These are phyloP conservation scores for Anguilla anguilla DNA, from an alignment of 2,797 vertebrate genomes.

Conservation along the genomic window DNA sequence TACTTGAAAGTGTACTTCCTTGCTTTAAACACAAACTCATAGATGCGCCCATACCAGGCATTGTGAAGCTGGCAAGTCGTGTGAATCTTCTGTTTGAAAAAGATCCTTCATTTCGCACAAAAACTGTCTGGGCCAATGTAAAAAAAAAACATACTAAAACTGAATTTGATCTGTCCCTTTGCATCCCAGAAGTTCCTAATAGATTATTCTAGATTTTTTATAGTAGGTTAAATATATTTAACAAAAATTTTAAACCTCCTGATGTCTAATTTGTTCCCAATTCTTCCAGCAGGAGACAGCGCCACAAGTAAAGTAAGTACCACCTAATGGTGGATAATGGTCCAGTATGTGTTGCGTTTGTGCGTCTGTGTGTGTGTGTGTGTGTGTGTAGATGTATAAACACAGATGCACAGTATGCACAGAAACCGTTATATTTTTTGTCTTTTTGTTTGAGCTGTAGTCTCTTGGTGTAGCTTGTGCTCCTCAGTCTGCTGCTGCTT, in stretches of 20 bases:
- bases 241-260: background rate
- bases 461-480: background rate
- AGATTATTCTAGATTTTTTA: background rate
- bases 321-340: background rate
- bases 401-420: background rate
- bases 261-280: background rate
- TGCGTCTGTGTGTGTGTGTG: background rate
- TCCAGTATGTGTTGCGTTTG: background rate
- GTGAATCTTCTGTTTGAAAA: background rate
- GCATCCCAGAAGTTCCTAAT: background rate
- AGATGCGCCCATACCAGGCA: background rate
- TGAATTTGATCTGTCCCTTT: background rate
- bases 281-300: background rate
- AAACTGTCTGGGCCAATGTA: background rate
- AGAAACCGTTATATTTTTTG: background rate
- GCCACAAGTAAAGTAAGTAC: constrained; percentile 10
- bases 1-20: background rate
- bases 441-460: background rate
- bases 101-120: background rate
- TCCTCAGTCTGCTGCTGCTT: background rate
- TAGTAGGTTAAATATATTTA: background rate
- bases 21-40: background rate
- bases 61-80: background rate
- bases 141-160: background rate
- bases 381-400: background rate